Evolutionary conservation across 1,140 invertebrate genomes (phyloP), one percentile per base, ranked within the genome.

Genomic region (Zophobas morio): DNA sequence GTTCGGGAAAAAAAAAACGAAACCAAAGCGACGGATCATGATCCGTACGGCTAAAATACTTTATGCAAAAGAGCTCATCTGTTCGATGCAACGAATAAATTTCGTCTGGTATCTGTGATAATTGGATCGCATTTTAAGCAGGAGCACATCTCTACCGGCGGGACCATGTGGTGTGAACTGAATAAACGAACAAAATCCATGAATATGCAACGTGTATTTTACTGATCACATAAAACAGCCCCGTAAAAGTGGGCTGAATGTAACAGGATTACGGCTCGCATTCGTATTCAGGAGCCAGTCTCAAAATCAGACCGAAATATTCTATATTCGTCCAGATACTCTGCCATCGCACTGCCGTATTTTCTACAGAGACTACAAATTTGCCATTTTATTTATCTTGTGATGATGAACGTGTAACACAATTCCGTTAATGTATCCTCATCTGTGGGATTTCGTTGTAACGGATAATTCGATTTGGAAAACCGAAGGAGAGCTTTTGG

Each of bases 131-230:
- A 80, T 80, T 80, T 80, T 80, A 80, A 70, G 77, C 79, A 74
- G 71, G 57, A 70, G 54, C 49, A 51, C 71, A 78, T 63, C 54
- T 66, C 49, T 32, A 35, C 40, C 56, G 72, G 33, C 51, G 20
- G 32, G 75, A 74, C 53, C 56, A 75, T 80, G 79, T 71, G 76
- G 79, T 76, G 76, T 78, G 76, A 78, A 80, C 73, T 75, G 77
- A 79, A 79, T 79, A 80, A 80, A 78, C 77, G 79, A 80, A 79
- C 74, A 70, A 77, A 75, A 66, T 76, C 77, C 77, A 80, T 80
- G 79, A 80, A 80, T 80, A 80, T 80, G 79, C 79, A 80, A 80
- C 79, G 79, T 80, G 74, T 80, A 80, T 80, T 80, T 80, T 80
- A 80, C 77, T 76, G 77, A 78, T 80, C 77, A 78, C 56, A 80